phyloP scores from a whole-genome alignment of 2,888 invertebrate species.

The Mesochorus sp. region DNA sequence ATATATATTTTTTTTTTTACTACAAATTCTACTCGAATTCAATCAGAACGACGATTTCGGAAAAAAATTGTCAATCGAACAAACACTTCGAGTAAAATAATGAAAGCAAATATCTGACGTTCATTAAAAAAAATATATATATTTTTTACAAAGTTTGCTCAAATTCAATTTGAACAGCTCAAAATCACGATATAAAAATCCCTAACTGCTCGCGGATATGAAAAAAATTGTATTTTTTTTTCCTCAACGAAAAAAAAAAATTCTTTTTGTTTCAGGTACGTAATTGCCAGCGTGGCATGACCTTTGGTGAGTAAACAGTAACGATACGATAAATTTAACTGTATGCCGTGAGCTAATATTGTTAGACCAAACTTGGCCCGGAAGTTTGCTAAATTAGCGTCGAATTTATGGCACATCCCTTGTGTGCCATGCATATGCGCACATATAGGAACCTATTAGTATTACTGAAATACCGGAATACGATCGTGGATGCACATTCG shows the following conservation, averaged over 20 bases:
- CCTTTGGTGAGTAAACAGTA: conserved; percentile 22
- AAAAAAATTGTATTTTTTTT: no score
- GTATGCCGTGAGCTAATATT: conserved; percentile 15
- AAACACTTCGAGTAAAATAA: no score
- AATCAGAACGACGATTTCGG: no score
- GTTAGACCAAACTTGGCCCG: background rate
- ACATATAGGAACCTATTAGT: conserved; percentile 17
- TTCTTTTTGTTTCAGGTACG: conserved; percentile 24
- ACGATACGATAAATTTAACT: conserved; percentile 18
- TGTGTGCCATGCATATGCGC: conserved; percentile 8
- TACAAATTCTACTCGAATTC: no score
- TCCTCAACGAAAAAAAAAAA: background rate
- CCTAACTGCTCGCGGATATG: no score
- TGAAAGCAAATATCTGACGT: no score
- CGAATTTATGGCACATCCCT: conserved; percentile 30
- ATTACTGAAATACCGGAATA: conserved; percentile 27
- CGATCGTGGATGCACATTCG: conserved; percentile 46
- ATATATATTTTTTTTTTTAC: no score
- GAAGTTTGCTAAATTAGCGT: conserved; percentile 11
- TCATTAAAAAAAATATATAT: no score
- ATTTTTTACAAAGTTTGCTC: no score
- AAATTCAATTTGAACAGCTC: no score
- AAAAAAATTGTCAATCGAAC: no score
- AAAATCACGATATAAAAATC: no score
- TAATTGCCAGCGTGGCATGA: background rate